phyloP scores from a whole-genome alignment of 2,888 invertebrate species.

The Sarcophaga caerulescens region DNA sequence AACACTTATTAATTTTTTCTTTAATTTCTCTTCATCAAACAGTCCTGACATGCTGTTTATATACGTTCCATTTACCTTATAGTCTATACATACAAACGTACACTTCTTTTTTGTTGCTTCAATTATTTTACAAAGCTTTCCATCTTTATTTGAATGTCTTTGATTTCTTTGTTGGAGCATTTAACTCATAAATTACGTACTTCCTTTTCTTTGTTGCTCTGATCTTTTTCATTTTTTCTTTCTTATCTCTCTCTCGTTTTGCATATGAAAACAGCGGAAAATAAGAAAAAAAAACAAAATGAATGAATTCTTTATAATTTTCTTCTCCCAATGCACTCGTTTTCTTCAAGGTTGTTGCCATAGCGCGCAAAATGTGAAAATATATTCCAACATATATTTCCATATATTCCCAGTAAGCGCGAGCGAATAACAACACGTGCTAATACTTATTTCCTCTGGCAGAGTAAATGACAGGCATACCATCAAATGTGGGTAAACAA shows the following conservation, averaged over 20 bases:
- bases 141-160: conserved; percentile 17
- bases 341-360: conserved; percentile 12
- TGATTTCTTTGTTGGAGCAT: conserved; percentile 17
- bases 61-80: no score
- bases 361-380: not conserved
- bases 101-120: not conserved
- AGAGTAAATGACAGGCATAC: not conserved
- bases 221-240: no score
- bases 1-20: no score
- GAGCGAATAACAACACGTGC: not conserved
- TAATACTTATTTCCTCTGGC: not conserved
- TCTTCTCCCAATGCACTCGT: not conserved
- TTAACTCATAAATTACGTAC: conserved; percentile 26
- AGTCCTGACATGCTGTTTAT: no score
- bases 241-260: no score
- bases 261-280: not conserved
- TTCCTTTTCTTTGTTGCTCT: not conserved
- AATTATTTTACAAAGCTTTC: not conserved
- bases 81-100: no score
- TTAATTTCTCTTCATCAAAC: no score
- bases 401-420: not conserved
- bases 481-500: not conserved
- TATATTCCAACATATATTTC: conserved; percentile 8
- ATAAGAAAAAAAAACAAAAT: not conserved
- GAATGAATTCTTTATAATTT: not conserved